Evolutionary conservation across 2,888 invertebrate genomes (phyloP), one percentile per base, ranked within the genome.

Genomic region (Nemurella pictetii): DNA sequence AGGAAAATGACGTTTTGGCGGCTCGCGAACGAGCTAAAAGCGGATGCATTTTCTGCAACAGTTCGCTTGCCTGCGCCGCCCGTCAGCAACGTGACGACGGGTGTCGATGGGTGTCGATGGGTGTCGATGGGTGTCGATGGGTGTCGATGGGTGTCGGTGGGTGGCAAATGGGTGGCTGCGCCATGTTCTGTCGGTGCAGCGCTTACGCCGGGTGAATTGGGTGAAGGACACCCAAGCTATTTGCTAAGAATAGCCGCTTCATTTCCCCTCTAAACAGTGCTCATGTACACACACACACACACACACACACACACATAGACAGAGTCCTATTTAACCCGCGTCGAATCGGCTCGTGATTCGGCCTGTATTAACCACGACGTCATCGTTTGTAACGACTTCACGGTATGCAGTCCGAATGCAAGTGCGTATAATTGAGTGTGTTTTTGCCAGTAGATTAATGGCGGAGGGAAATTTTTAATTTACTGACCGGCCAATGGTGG

Each of bases 161-260:
- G 55, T 20, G 55, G 55, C 15, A 55, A 35, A 55, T 20, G 55
- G 55, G 20, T n/a, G 15, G 9, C 55, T 20, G 55, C 55, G 55
- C 9, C 32, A n/a, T n/a, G n/a, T n/a, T n/a, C n/a, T n/a, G n/a
- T n/a, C n/a, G n/a, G n/a, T n/a, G 32, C 32, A 32, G 4, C 55
- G 55, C n/a, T n/a, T n/a, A n/a, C 55, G 55, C 55, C 30, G 7
- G 78, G 20, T 28, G 80, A 81, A 81, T 35, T 81, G 36, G 80
- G 80, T 81, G 80, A 81, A 81, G 80, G 80, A 30, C 80, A 81
- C 30, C n/a, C 80, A 12, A 81, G 35, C 80, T 81, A 81, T 81
- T 81, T 81, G 80, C 80, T 81, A 81, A 81, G 80, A 81, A 81
- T 81, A 81, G 80, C 80, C n/a, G 35, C 36, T 36, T 35, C n/a